Percentiles rank a stretch among this genome's conserved stretches.
Conservation (phyloP, 2,113 vertebrate genomes). For the Archocentrus centrarchus region DNA sequence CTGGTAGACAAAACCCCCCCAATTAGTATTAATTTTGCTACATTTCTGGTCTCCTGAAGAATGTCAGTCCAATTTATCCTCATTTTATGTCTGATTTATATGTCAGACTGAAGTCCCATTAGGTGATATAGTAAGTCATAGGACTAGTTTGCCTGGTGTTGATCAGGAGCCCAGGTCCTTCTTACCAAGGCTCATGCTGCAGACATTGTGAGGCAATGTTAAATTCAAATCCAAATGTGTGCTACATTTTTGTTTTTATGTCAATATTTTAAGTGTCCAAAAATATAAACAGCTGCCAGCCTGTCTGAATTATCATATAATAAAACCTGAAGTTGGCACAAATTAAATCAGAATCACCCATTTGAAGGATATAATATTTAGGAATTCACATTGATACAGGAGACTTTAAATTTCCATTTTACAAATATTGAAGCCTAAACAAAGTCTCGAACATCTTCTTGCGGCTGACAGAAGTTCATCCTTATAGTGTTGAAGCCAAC, state of each 20-base stretch:
- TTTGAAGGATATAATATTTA: background rate
- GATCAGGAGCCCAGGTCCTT: too few relatives aligned
- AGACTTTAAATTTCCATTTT: background rate
- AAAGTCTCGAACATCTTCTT: background rate
- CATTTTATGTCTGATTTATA: too few relatives aligned
- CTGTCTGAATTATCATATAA: background rate
- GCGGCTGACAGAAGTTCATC: background rate
- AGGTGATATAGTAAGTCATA: too few relatives aligned
- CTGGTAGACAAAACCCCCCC: too few relatives aligned
- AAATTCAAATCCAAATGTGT: background rate
- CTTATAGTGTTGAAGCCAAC: constrained; percentile 25
- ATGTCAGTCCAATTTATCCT: too few relatives aligned
- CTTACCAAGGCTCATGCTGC: background rate
- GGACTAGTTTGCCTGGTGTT: too few relatives aligned
- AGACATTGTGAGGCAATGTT: background rate
- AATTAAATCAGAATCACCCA: background rate
- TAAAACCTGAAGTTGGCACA: background rate
- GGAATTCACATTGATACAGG: background rate
- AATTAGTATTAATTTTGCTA: too few relatives aligned
- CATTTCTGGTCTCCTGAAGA: too few relatives aligned
- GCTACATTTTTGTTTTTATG: background rate
- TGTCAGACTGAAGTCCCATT: too few relatives aligned
- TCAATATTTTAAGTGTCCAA: background rate
- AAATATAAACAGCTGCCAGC: background rate
- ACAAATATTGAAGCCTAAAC: constrained; percentile 13